Base-by-base conservation (phyloP, 2,797 vertebrate species). In the Chelon labrosus region DNA sequence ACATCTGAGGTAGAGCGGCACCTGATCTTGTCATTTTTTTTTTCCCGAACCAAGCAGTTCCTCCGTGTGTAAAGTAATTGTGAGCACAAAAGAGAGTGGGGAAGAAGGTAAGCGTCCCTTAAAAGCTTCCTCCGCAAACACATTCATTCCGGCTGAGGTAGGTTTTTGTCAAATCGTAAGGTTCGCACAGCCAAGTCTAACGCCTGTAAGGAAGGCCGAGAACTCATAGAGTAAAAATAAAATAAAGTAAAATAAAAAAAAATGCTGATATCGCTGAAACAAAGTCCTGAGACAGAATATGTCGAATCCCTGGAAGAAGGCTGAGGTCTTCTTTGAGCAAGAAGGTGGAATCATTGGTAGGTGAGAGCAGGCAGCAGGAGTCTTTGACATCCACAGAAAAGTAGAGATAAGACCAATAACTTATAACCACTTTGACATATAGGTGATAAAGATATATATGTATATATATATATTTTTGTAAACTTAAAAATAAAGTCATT, bases 111-210 rank as follows among this genome's bases (percentile, higher is more conserved):
- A 90, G 92, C 31, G 93, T 93, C 90, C 91, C 70, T 22, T 74
- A 89, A 88, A 91, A 92, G 87, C 95, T 95, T 94, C 95, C 95
- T 95, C 89, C 83, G 92, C 31, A 31, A 31, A 96, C 95, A 99
- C 98, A 99, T 99, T 99, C 97, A 97, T 97, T 96, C 94, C 96
- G 97, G 97, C 95, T 98, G 98, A 99, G 98, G 98, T 99, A 99
- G 98, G 95, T 96, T 96, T 96, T 91, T 89, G 88, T 94, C 94
- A 92, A 93, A 88, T 93, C 88, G 90, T 89, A 68, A 94, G 89
- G 93, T 93, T 95, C 91, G 87, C 84, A 79, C 85, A 91, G 87
- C 79, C 91, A 80, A 89, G 86, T 86, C 86, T 85, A 89, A 75
- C 73, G 78, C 80, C 85, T 88, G 92, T 73, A 89, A 5, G 83